A percentile compares a stretch with the other conserved stretches of the same genome.
Evolutionary conservation across 1,140 invertebrate species (phyloP).

Genomic region (Radopholus similis): DNA sequence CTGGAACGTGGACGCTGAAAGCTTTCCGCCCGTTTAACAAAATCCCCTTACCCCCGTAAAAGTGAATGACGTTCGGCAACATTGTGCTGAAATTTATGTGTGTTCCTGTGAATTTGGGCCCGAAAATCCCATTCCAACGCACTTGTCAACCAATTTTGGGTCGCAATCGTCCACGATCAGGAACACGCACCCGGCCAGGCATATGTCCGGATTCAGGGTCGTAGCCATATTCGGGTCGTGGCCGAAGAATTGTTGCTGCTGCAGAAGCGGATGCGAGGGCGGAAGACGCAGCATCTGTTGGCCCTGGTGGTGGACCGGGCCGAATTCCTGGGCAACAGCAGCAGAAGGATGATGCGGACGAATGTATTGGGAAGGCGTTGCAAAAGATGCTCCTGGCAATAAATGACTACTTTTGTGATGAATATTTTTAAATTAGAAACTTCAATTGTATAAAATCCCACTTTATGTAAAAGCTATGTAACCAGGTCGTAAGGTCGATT

Average conservation of each 20-base stretch:
- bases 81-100: not conserved
- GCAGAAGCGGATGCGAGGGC: not conserved
- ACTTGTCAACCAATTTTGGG: conserved; percentile 19
- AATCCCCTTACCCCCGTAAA: conserved; percentile 25
- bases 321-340: not conserved
- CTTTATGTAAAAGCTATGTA: too few species aligned
- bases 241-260: not conserved
- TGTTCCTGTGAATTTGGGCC: too few species aligned
- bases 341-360: not conserved
- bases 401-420: not conserved
- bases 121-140: not conserved
- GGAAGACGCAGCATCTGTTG: not conserved
- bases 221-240: not conserved
- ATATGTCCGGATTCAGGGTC: conserved; percentile 21
- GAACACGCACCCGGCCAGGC: conserved; percentile 31
- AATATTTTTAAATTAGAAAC: too few species aligned
- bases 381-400: conserved; percentile 1
- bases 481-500: too few species aligned
- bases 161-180: conserved; percentile 21
- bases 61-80: conserved; percentile 15
- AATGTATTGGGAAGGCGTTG: not conserved
- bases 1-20: too few species aligned
- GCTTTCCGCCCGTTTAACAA: not conserved
- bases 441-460: too few species aligned
- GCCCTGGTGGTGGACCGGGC: not conserved